phyloP scores from a whole-genome alignment of 2,797 vertebrate genomes.

The Tokudaia muenninki region DNA sequence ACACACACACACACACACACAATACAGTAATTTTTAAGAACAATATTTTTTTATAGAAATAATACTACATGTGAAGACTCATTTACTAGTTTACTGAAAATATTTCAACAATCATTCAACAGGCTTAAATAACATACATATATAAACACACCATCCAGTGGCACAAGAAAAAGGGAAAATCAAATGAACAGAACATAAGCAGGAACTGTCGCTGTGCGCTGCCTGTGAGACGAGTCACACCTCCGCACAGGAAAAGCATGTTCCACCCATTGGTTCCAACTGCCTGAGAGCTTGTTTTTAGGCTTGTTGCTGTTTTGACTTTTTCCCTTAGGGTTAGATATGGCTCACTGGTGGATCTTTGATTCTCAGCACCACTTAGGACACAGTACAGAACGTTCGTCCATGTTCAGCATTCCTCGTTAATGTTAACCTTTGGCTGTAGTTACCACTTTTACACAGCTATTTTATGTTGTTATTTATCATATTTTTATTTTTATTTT shows the following conservation, averaged over 20 bases:
- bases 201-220: not conserved
- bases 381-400: not conserved
- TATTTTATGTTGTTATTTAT: not conserved
- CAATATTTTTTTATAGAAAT: conserved; percentile 26
- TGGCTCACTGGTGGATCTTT: not conserved
- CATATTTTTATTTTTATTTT: conserved; percentile 46
- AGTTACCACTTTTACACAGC: conserved; percentile 14
- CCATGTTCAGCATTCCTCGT: not conserved
- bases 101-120: conserved; percentile 47
- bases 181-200: not conserved
- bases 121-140: conserved; percentile 20
- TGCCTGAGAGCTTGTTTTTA: not conserved
- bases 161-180: not conserved
- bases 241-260: not conserved
- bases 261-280: not conserved
- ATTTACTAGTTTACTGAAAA: conserved; percentile 14
- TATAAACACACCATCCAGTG: not conserved
- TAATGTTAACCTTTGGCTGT: not conserved
- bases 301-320: not conserved
- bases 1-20: not conserved
- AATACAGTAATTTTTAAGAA: not conserved
- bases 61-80: not conserved
- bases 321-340: not conserved
- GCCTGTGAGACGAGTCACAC: not conserved
- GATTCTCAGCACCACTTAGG: not conserved